These are phyloP conservation scores for Otus scops DNA, from an alignment of 2,797 vertebrate genomes.

Conservation along the genomic window DNA sequence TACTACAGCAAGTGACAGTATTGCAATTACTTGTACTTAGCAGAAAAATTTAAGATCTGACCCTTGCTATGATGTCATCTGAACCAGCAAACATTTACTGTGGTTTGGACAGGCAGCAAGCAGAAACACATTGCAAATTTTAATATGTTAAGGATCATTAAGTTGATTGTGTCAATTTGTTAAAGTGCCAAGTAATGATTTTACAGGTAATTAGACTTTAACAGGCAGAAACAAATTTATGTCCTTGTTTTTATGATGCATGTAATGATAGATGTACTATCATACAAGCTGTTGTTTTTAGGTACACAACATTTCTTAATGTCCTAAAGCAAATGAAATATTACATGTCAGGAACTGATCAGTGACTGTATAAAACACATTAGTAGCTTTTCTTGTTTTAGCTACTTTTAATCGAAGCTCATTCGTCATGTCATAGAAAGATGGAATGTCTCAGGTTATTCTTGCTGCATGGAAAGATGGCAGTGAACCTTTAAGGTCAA, in stretches of 20 bases:
- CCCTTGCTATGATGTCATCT: constrained; percentile 43
- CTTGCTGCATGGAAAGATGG: constrained; percentile 56
- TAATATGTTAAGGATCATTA: constrained; percentile 71
- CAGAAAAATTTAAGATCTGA: constrained; percentile 35
- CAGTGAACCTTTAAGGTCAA: constrained; percentile 64
- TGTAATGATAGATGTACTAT: constrained; percentile 69
- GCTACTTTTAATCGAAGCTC: constrained; percentile 71
- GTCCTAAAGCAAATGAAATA: constrained; percentile 76
- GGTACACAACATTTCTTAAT: constrained; percentile 71
- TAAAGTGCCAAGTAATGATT: constrained; percentile 78
- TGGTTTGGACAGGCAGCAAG: constrained; percentile 40
- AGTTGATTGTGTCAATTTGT: constrained; percentile 74
- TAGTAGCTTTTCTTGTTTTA: constrained; percentile 75
- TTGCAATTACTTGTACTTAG: neutral
- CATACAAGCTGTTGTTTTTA: constrained; percentile 71
- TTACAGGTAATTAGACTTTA: constrained; percentile 81
- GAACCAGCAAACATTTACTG: constrained; percentile 47
- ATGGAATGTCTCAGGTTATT: constrained; percentile 66
- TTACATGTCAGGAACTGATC: constrained; percentile 75
- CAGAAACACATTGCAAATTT: constrained; percentile 57
- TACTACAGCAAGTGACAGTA: neutral
- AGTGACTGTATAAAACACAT: constrained; percentile 77
- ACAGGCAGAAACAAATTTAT: constrained; percentile 74
- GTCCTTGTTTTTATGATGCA: constrained; percentile 71
- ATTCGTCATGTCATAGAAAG: constrained; percentile 71